Base-by-base conservation (phyloP, 2,888 invertebrate species). In the Octonoba sinensis region DNA sequence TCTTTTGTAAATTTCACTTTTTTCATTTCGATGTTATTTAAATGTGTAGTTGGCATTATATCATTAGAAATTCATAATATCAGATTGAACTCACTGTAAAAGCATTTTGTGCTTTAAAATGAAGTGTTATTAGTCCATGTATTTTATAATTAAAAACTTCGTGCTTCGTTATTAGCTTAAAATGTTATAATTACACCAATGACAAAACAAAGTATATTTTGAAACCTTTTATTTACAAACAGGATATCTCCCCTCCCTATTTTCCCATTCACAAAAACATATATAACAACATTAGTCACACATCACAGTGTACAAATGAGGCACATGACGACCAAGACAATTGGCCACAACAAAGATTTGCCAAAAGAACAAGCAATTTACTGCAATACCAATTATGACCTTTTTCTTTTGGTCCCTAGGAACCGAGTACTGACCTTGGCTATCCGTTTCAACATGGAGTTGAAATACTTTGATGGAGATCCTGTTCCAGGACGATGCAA, bases 261-360 rank as follows among this genome's bases (percentile, higher is more conserved):
- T 81, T 65, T 59, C 74, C 81, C 64, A 27, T 65, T 70, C 69
- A 70, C 74, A 82, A 66, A 20, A 74, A 82, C 75, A 82, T 74
- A 73, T 82, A 82, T 82, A 74, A 82, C 81, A 82, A 82, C 65
- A 70, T 67, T 74, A 75, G 81, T 82, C 59, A 75, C 75, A 82
- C 81, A 82, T 82, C 81, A 82, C 81, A 82, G 81, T 82, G 74
- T 82, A 82, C 74, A 82, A 82, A 75, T 75, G 81, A 82, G 81
- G 81, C 81, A 82, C 81, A 82, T 75, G 75, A 75, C 75, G 81
- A 75, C 74, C 81, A 82, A 82, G 54, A 75, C 59, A 64, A 36
- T 82, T 75, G 70, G 75, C 81, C 81, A 82, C 70, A 82, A 70
- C 74, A 74, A 65, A 73, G 20, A 67, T 69, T 74, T 82, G 70